phyloP scores from a whole-genome alignment of 2,888 invertebrate species.

The Eugnorisma glareosa region DNA sequence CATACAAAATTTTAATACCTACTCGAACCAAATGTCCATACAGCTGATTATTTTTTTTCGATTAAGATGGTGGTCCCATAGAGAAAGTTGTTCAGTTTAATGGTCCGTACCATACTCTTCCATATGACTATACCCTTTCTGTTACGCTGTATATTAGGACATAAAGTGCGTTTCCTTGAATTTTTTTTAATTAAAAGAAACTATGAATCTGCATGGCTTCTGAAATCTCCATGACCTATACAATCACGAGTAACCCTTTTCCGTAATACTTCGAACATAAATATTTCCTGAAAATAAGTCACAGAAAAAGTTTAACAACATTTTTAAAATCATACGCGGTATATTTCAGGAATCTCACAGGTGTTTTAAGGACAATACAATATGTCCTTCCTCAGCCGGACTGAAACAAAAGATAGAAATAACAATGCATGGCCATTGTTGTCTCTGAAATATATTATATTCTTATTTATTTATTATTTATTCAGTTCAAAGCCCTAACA shows the following conservation, averaged over 20 bases:
- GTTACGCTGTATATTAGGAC: too few relatives aligned
- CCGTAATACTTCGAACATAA: background rate
- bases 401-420: constrained; percentile 5
- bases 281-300: background rate
- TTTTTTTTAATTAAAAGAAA: background rate
- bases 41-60: too few relatives aligned
- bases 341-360: constrained; percentile 18
- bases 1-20: too few relatives aligned
- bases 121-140: too few relatives aligned
- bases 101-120: too few relatives aligned
- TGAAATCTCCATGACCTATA: background rate
- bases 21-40: too few relatives aligned
- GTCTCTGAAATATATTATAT: background rate
- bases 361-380: constrained; percentile 9
- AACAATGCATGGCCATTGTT: constrained; percentile 24
- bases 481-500: constrained; percentile 36
- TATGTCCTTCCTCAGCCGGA: constrained; percentile 5
- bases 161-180: too few relatives aligned
- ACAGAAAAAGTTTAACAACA: background rate
- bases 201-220: background rate
- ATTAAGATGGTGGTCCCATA: too few relatives aligned
- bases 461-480: constrained; percentile 12
- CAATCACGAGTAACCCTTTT: background rate
- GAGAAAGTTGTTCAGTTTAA: too few relatives aligned
- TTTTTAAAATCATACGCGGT: background rate